phyloP scores from a whole-genome alignment of 2,888 invertebrate species.

The Anorthoa munda region DNA sequence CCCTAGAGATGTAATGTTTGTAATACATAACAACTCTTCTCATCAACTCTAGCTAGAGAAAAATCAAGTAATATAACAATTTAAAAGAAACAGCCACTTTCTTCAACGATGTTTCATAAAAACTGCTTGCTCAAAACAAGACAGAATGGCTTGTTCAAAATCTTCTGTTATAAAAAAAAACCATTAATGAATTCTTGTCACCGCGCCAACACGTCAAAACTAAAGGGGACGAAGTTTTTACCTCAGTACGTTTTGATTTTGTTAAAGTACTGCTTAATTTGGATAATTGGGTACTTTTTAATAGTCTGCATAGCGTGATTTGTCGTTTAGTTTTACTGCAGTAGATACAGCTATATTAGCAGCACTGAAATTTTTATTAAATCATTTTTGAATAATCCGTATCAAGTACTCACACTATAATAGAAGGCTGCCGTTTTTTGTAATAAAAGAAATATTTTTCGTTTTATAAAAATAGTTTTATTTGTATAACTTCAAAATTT shows the following conservation, averaged over 20 bases:
- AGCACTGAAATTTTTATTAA: not conserved
- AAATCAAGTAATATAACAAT: not conserved
- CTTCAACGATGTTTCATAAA: not conserved
- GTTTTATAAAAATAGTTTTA: too few species aligned
- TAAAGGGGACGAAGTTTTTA: constrained; percentile 55
- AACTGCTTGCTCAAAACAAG: constrained; percentile 3
- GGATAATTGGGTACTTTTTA: constrained; percentile 56
- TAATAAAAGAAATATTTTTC: too few species aligned
- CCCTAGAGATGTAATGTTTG: too few species aligned
- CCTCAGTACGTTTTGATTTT: constrained; percentile 60
- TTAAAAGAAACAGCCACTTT: not conserved
- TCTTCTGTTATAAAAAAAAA: constrained; percentile 23
- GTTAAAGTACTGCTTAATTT: constrained; percentile 61
- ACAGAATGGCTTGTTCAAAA: constrained; percentile 18
- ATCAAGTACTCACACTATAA: too few species aligned
- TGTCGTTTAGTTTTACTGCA: constrained; percentile 4
- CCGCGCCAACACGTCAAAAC: constrained; percentile 67
- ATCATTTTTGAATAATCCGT: too few species aligned
- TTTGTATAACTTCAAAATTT: too few species aligned
- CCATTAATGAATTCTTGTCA: constrained; percentile 71
- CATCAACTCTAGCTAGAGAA: too few species aligned
- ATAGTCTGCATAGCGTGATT: constrained; percentile 52
- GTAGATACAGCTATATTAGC: not conserved
- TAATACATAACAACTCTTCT: too few species aligned
- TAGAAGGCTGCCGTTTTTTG: too few species aligned